phyloP scores from a whole-genome alignment of 2,888 invertebrate genomes.

The Idaea straminata region DNA sequence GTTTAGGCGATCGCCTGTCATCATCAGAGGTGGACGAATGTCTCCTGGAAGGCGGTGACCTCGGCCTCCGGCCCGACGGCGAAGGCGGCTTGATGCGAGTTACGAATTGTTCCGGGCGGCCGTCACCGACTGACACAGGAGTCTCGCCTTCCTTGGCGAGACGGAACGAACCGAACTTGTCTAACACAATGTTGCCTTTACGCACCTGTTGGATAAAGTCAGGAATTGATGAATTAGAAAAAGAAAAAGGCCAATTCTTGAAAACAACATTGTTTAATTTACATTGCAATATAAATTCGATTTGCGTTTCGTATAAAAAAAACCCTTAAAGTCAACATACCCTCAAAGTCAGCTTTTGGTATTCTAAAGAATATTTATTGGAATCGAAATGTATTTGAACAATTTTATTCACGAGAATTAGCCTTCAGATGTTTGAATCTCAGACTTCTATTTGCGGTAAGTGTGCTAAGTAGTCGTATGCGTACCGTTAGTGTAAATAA shows the following conservation, averaged over 20 bases:
- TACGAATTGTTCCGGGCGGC: conserved; percentile 76
- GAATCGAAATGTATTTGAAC: too few relatives aligned
- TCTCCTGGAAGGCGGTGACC: conserved; percentile 69
- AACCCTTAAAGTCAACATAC: too few relatives aligned
- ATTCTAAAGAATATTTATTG: too few relatives aligned
- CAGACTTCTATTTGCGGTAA: too few relatives aligned
- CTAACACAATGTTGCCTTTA: conserved; percentile 82
- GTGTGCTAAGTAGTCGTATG: too few relatives aligned
- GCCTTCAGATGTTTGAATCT: too few relatives aligned
- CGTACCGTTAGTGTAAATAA: too few relatives aligned
- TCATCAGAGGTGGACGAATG: conserved; percentile 70
- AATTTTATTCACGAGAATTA: too few relatives aligned
- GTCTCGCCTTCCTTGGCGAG: conserved; percentile 80
- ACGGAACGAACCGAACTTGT: conserved; percentile 87
- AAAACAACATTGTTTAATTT: too few relatives aligned
- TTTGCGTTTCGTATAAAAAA: too few relatives aligned
- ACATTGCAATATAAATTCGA: too few relatives aligned
- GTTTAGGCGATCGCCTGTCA: conserved; percentile 56
- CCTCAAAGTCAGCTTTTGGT: too few relatives aligned
- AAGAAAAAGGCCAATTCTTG: not conserved
- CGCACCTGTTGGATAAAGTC: conserved; percentile 56
- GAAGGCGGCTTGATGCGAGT: conserved; percentile 71
- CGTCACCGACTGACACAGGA: conserved; percentile 69
- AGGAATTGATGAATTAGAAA: not conserved
- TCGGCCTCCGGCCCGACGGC: conserved; percentile 61